phyloP scores from a whole-genome alignment of 1,140 invertebrate genomes.

The Danaus plexippus region DNA sequence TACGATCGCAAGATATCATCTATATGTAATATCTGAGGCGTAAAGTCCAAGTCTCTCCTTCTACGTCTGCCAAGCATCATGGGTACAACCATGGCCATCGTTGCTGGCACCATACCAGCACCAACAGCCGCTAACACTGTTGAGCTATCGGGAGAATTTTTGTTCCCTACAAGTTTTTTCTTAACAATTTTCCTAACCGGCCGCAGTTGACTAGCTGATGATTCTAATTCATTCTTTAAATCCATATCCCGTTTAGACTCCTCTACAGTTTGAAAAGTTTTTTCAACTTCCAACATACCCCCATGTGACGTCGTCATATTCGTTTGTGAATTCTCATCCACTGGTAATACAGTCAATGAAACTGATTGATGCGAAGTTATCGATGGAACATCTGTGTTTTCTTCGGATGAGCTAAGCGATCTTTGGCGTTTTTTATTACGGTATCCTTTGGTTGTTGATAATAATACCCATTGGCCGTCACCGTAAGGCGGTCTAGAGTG shows the following conservation, averaged over 20 bases:
- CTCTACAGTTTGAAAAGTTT: conserved; percentile 79
- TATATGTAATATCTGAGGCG: conserved; percentile 10
- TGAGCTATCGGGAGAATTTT: conserved; percentile 64
- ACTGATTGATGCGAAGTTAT: conserved; percentile 73
- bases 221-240: conserved; percentile 47
- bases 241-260: conserved; percentile 67
- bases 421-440: conserved; percentile 65
- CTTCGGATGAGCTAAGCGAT: conserved; percentile 47
- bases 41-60: conserved; percentile 43
- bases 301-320: conserved; percentile 83
- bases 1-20: conserved; percentile 13
- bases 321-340: conserved; percentile 71
- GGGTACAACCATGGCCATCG: conserved; percentile 84
- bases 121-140: conserved; percentile 81
- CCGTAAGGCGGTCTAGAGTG: conserved; percentile 74
- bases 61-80: conserved; percentile 78
- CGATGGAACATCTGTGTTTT: conserved; percentile 33
- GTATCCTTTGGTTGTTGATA: conserved; percentile 84
- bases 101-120: conserved; percentile 83
- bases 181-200: conserved; percentile 49
- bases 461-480: conserved; percentile 82
- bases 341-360: conserved; percentile 79
- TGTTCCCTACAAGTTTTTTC: conserved; percentile 43
- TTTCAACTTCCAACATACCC: conserved; percentile 81
- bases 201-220: conserved; percentile 32